These are phyloP conservation scores for Colossoma macropomum DNA, from an alignment of 2,113 vertebrate species.

Conservation along the genomic window DNA sequence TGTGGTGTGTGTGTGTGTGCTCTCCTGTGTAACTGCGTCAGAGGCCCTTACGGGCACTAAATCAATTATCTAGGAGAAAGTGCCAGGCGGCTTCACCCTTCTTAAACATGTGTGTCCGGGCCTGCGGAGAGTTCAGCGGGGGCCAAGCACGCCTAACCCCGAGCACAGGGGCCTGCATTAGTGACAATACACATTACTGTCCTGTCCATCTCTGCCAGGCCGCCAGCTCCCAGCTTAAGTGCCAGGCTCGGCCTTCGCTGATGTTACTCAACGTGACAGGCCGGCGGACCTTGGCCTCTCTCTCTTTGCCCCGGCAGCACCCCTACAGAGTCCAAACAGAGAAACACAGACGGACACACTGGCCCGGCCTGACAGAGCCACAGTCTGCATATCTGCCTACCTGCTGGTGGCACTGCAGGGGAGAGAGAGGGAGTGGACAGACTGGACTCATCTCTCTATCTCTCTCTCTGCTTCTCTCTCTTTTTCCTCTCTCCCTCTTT, in stretches of 20 bases:
- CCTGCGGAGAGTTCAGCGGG: constrained; percentile 44
- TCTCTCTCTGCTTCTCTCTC: not conserved
- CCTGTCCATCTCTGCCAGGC: constrained; percentile 68
- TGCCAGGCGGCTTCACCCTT: constrained; percentile 19
- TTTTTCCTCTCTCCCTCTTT: constrained; percentile 1
- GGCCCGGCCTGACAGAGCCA: not conserved
- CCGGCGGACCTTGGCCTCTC: constrained; percentile 31
- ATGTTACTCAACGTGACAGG: constrained; percentile 52
- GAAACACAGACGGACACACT: constrained; percentile 1
- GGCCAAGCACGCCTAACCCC: constrained; percentile 60
- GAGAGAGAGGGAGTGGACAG: constrained; percentile 27
- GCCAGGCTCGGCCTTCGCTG: constrained; percentile 31
- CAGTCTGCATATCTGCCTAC: not conserved
- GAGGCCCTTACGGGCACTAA: constrained; percentile 15
- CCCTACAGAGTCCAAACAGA: constrained; percentile 37
- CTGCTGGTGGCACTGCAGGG: constrained; percentile 29
- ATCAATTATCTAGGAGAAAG: constrained; percentile 32
- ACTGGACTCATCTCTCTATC: not conserved
- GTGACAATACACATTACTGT: constrained; percentile 77
- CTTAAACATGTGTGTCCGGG: constrained; percentile 46
- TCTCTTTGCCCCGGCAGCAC: constrained; percentile 58
- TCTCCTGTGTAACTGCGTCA: constrained; percentile 21
- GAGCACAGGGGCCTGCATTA: constrained; percentile 70
- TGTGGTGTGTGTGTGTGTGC: constrained; percentile 27
- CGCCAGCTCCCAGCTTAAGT: constrained; percentile 49